Conservation (phyloP, 2,888 invertebrate species). For the Agriopis aurantiaria region DNA sequence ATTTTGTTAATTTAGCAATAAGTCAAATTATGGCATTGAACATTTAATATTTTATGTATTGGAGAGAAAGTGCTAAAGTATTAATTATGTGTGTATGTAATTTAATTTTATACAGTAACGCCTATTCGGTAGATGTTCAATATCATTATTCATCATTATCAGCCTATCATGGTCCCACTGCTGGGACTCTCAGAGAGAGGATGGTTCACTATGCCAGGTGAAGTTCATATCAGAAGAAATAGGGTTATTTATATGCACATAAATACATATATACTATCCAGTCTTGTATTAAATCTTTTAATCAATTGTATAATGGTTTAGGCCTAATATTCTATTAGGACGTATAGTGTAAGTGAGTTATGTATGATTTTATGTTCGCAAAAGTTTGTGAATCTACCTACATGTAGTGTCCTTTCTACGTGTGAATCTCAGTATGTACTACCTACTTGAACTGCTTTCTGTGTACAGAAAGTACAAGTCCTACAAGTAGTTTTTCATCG, state of each 20-base stretch:
- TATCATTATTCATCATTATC: not conserved
- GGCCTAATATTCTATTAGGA: not conserved
- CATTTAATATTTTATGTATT: slow-evolving; percentile 45
- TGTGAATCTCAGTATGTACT: slow-evolving; percentile 62
- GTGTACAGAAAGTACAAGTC: slow-evolving; percentile 22
- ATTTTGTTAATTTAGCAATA: slow-evolving; percentile 68
- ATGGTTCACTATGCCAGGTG: no score
- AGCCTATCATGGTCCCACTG: no score
- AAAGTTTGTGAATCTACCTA: slow-evolving; percentile 35
- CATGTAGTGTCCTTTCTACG: slow-evolving; percentile 54
- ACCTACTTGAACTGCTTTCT: slow-evolving; percentile 23
- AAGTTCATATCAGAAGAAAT: no score
- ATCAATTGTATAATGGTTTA: not conserved
- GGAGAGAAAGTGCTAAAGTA: slow-evolving; percentile 58
- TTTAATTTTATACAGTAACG: slow-evolving; percentile 46
- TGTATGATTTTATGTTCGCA: slow-evolving; percentile 21
- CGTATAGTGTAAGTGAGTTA: not conserved
- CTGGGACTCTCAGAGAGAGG: no score
- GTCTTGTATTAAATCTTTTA: slow-evolving; percentile 7
- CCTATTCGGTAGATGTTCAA: slow-evolving; percentile 16
- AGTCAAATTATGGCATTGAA: slow-evolving; percentile 59
- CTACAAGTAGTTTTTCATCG: slow-evolving; percentile 52
- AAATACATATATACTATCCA: no score
- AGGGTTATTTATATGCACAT: not conserved
- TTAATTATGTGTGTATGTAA: slow-evolving; percentile 48